Evolutionary conservation across 1,140 invertebrate species (phyloP), one percentile per base, ranked within the genome.

Genomic region (Tetraneura akinire): DNA sequence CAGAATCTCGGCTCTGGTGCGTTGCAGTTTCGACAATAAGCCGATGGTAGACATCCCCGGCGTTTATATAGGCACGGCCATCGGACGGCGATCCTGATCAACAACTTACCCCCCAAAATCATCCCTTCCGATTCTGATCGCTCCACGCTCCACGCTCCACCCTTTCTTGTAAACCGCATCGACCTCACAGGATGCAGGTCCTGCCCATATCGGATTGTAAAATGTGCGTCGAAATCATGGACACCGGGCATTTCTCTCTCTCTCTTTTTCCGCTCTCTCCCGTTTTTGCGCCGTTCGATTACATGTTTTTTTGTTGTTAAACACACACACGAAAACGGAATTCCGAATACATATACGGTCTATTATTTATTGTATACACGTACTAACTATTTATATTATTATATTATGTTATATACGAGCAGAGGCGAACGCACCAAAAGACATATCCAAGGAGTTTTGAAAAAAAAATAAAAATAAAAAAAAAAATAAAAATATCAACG

Each of bases 121-220:
- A 21, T 66, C 62, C 62, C 62, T 66, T 66, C 62, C 62, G 62
- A 18, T 18, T 13, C 18, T 10, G 32, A 6, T 21, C 29, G 62
- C 62, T 66, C 62, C 62, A 66, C 62, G 32, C 62, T 42, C 62
- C 62, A 66, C 29, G 62, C 62, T 66, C 62, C 62, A 66, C 62
- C 62, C 62, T 42, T 66, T 66, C 62, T n/a, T 18, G 62, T 32
- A n/a, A 42, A 66, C 62, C 62, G 10, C 32, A 13, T 21, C 62
- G 11, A 37, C 60, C 26, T n/a, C n/a, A 62, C 57, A 6, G 32
- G 62, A 47, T 2, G 32, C 18, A 32, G 32, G 32, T 0, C 62
- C 23, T 47, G 45, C 45, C 45, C 45, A 47, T 47, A 42, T 32
- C 29, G 14, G 10, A n/a, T n/a, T 26, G 29, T 18, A 32, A 26